Percentiles rank a stretch among this genome's conserved stretches.
Conservation (phyloP, 2,888 invertebrate genomes). For the Steromphala cineraria region DNA sequence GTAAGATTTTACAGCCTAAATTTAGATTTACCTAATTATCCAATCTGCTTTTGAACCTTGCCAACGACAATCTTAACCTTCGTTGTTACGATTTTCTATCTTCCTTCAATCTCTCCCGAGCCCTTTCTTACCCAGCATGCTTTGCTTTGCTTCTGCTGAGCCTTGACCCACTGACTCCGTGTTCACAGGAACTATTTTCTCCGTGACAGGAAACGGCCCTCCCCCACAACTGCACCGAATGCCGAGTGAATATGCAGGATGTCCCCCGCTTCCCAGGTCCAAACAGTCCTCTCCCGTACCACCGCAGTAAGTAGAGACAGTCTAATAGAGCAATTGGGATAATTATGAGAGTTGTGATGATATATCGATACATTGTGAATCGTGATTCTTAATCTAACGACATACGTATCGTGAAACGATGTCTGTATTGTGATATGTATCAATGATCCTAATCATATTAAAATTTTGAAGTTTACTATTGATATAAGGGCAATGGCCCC, state of each 20-base stretch:
- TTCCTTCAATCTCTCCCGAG: not conserved
- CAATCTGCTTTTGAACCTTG: no score
- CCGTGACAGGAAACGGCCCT: conserved; percentile 60
- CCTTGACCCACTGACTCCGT: conserved; percentile 6
- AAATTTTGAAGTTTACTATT: no score
- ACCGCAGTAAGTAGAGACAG: not conserved
- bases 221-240: conserved; percentile 57
- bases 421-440: no score
- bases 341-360: no score
- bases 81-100: not conserved
- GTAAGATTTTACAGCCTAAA: no score
- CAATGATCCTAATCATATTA: no score
- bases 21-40: no score
- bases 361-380: no score
- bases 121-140: conserved; percentile 18
- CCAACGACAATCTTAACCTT: not conserved
- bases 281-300: conserved; percentile 21
- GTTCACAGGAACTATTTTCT: conserved; percentile 64
- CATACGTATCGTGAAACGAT: no score
- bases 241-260: conserved; percentile 72
- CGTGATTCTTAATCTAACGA: no score
- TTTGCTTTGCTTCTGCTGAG: conserved; percentile 30
- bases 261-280: conserved; percentile 49
- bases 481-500: no score
- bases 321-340: not conserved